Evolutionary conservation across 2,888 invertebrate genomes (phyloP), one percentile per base, ranked within the genome.

Genomic region (Yponomeuta evonymella): DNA sequence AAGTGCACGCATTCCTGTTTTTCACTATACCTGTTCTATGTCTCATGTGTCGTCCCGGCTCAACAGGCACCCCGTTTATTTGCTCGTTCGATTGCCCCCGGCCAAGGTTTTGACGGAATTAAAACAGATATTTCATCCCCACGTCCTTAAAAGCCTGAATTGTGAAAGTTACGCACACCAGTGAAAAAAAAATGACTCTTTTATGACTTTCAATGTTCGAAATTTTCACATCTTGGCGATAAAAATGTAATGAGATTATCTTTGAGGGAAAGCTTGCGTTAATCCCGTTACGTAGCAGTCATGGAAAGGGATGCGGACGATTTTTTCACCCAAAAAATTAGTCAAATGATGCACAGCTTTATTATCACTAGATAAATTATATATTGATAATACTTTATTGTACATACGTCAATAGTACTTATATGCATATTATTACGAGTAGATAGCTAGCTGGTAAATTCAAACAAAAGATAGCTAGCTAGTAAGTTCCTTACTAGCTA

Each of bases 11-110:
- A 43, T 43, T 29, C 30, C 65, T 65, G 65, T 65, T 65, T 64
- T 29, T 4, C 4, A 33, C 3, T 29, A 29, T 58, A 15, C 15
- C 15, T 15, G 51, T 15, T 51, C 51, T 58, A 58, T 58, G 51
- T 58, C 51, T 15, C 51, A 58, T 58, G 51, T 12, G 11, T 11
- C 1, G 23, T 8, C 67, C 48, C 67, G 8, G 15, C 36, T 15
- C n/a, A 33, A 30, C 77, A 75, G 75, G 72, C 77, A 79, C 81
- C 85, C 86, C 85, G 83, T 84, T 83, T 87, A 85, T 87, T 88
- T 88, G 82, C 75, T 78, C 78, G 75, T 77, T 75, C 76, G 78
- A 76, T 73, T 74, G 77, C 67, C 58, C 9, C 51, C 33, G 36
- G 67, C 43, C n/a, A 15, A 33, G 48, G 67, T 43, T 67, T 36